phyloP scores from a whole-genome alignment of 2,888 invertebrate genomes.

The Pterostichus niger region DNA sequence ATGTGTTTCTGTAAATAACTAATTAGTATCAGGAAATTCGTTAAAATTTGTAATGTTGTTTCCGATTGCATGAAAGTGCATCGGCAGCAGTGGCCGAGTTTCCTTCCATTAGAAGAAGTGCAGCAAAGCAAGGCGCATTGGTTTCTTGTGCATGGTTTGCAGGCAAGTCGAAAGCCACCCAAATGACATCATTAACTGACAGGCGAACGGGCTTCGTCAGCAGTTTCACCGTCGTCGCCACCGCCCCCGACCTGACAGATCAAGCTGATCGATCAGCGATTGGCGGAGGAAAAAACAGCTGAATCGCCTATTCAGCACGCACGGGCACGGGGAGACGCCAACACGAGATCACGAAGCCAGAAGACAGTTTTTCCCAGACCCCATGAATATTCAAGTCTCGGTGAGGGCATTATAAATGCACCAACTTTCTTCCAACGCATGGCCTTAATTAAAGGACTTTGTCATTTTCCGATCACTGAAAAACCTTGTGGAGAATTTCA shows the following conservation, averaged over 20 bases:
- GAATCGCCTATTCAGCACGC: constrained; percentile 60
- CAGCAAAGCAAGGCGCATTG: constrained; percentile 32
- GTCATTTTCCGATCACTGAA: constrained; percentile 64
- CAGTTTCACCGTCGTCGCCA: constrained; percentile 25
- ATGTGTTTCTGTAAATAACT: not conserved
- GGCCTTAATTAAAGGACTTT: constrained; percentile 61
- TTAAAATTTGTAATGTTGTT: not conserved
- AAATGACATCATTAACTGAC: constrained; percentile 67
- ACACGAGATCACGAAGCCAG: not conserved
- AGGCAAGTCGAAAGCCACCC: constrained; percentile 61
- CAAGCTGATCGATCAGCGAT: constrained; percentile 63
- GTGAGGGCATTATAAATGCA: constrained; percentile 59
- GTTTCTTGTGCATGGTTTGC: constrained; percentile 47
- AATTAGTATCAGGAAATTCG: not conserved
- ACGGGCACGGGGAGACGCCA: not conserved
- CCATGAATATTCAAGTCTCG: constrained; percentile 59
- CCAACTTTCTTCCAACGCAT: constrained; percentile 59
- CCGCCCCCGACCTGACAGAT: constrained; percentile 61
- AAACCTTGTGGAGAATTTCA: constrained; percentile 24
- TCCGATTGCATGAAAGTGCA: constrained; percentile 35
- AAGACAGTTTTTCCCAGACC: constrained; percentile 8
- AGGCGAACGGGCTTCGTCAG: constrained; percentile 64
- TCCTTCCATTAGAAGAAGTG: constrained; percentile 17
- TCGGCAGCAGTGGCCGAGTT: constrained; percentile 27
- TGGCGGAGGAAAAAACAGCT: constrained; percentile 62